Evolutionary conservation across 2,888 invertebrate genomes (phyloP).

Genomic region (Dryococelus australis): DNA sequence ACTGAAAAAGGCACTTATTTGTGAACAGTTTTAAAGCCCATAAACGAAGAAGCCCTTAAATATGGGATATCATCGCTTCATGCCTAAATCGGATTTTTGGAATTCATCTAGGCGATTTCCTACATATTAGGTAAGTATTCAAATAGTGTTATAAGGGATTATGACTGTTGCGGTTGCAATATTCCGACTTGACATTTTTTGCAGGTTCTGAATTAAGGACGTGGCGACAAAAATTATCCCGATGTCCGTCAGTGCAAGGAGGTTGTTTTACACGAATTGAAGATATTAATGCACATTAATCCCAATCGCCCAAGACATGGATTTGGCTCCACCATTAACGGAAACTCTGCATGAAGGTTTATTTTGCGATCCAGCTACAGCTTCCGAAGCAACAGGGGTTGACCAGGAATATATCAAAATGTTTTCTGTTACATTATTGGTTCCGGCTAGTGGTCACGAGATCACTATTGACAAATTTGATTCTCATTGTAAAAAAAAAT

Average conservation of each 20-base stretch:
- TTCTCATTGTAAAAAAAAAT: too few species aligned
- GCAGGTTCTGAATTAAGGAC: background rate
- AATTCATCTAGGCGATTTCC: background rate
- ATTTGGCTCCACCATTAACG: background rate
- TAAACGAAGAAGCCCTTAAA: too few species aligned
- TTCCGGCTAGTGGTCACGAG: background rate
- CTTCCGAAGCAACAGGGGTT: background rate
- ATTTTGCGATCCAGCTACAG: background rate
- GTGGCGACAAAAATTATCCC: background rate
- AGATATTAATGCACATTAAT: background rate
- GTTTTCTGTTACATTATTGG: background rate
- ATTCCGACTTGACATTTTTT: background rate
- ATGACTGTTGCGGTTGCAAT: background rate
- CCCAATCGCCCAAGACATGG: background rate
- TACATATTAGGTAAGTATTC: background rate
- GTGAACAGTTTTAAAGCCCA: too few species aligned
- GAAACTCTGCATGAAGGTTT: background rate
- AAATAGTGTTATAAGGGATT: too few species aligned
- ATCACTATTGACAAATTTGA: too few species aligned
- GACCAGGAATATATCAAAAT: background rate
- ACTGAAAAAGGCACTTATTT: too few species aligned
- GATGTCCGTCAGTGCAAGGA: background rate
- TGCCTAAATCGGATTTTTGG: background rate
- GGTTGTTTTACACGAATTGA: background rate
- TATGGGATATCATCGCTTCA: too few species aligned